These are phyloP conservation scores for Drosophila oshimai DNA, from an alignment of 1,140 invertebrate genomes.

Conservation along the genomic window DNA sequence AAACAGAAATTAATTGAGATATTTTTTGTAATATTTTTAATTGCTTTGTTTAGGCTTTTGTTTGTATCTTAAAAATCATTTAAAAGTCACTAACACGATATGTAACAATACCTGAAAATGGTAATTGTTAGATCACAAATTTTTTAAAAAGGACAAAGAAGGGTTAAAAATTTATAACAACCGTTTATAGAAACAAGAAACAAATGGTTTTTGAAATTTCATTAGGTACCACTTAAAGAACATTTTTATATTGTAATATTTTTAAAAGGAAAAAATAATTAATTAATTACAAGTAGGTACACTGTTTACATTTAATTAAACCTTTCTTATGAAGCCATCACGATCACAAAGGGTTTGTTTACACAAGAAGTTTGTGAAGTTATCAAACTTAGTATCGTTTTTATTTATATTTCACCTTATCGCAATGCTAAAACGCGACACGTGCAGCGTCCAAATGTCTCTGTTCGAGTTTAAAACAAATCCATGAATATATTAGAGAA, in stretches of 20 bases:
- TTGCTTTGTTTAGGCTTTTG: too few species aligned
- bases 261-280: too few species aligned
- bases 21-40: background rate
- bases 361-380: conserved; percentile 1
- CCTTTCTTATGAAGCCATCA: conserved; percentile 15
- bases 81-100: too few species aligned
- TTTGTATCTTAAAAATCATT: too few species aligned
- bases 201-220: too few species aligned
- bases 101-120: too few species aligned
- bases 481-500: conserved; percentile 76
- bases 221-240: too few species aligned
- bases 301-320: conserved; percentile 13
- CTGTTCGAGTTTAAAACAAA: conserved; percentile 46
- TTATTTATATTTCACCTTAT: conserved; percentile 47
- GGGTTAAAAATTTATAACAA: too few species aligned
- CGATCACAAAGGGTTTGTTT: background rate
- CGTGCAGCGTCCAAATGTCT: conserved; percentile 57
- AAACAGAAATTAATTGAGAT: background rate
- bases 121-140: too few species aligned
- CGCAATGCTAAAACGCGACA: conserved; percentile 62
- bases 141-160: too few species aligned
- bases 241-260: too few species aligned
- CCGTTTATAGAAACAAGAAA: too few species aligned
- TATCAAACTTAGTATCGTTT: conserved; percentile 30
- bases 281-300: background rate